phyloP scores from a whole-genome alignment of 2,888 invertebrate genomes.

The Drosophila prolongata region DNA sequence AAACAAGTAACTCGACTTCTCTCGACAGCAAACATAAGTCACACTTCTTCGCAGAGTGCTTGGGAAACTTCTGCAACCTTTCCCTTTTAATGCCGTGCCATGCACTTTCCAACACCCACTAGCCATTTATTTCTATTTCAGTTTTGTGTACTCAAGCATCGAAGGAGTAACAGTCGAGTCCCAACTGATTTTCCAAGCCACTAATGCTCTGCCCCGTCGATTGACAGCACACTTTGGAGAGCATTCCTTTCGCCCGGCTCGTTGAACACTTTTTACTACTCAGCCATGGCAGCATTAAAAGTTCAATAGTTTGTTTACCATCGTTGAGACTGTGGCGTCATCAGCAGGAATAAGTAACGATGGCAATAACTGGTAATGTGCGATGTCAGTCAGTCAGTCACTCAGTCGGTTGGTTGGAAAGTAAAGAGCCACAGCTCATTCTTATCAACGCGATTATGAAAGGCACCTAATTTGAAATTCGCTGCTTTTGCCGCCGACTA shows the following conservation, averaged over 20 bases:
- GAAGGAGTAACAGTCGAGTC: constrained; percentile 7
- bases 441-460: constrained; percentile 48
- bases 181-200: constrained; percentile 22
- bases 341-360: constrained; percentile 34
- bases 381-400: constrained; percentile 38
- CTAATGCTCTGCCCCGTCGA: constrained; percentile 17
- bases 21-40: constrained; percentile 2
- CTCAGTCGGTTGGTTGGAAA: constrained; percentile 3
- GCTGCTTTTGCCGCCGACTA: constrained; percentile 19
- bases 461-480: constrained; percentile 61
- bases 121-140: constrained; percentile 41
- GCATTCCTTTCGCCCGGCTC: constrained; percentile 17
- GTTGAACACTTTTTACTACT: constrained; percentile 33
- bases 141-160: constrained; percentile 29
- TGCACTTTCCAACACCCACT: constrained; percentile 28
- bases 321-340: constrained; percentile 50
- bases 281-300: constrained; percentile 51
- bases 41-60: background rate
- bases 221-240: constrained; percentile 7
- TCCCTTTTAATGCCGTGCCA: background rate
- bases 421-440: constrained; percentile 21
- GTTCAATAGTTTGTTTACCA: constrained; percentile 70
- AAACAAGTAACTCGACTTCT: background rate
- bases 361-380: constrained; percentile 61
- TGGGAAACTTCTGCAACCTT: background rate